Base-by-base conservation (phyloP, 2,888 invertebrate species). In the Trichacis sp. region DNA sequence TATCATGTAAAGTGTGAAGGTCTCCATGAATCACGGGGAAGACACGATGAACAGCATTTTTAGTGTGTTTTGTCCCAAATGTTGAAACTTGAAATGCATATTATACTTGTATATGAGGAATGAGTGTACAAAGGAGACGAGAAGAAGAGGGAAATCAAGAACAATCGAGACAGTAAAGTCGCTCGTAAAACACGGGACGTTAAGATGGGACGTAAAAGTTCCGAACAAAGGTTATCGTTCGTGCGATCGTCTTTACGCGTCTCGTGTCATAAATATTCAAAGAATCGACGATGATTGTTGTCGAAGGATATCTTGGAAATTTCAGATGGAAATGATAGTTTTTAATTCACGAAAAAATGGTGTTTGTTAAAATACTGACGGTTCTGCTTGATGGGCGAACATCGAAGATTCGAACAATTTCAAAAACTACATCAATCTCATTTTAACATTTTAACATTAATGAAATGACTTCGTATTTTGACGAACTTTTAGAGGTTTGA, bases 81-180 rank as follows among this genome's bases (percentile, higher is more conserved):
- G 18, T 9, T 11, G 14, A 14, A 29, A 29, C 29, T 47, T 6
- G 8, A 14, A 19, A 47, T 19, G 47, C 47, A 47, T 47, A 47
- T 29, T 29, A 47, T 29, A 29, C 14, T 29, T 45, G 11, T 17
- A 17, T 14, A 49, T 36, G 8, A 49, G 36, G 18, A 36, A 49
- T 18, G 20, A 46, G 19, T 12, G 46, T 4, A 45, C n/a, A 19
- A 19, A 45, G 2, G 2, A 45, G 45, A 11, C 9, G n/a, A n/a
- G n/a, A n/a, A n/a, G n/a, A n/a, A n/a, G n/a, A n/a, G 19, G 19
- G 45, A 45, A 19, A 45, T 45, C 45, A 15, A 15, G 19, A 45
- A 45, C 45, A 14, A 20, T 45, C 45, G 19, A 20, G 12, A 20
- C 45, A 11, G 19, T 45, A 45, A 45, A 45, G 9, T 15, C 4